These are phyloP conservation scores for Nycticorax nycticorax DNA, from an alignment of 2,113 vertebrate species.

Conservation along the genomic window DNA sequence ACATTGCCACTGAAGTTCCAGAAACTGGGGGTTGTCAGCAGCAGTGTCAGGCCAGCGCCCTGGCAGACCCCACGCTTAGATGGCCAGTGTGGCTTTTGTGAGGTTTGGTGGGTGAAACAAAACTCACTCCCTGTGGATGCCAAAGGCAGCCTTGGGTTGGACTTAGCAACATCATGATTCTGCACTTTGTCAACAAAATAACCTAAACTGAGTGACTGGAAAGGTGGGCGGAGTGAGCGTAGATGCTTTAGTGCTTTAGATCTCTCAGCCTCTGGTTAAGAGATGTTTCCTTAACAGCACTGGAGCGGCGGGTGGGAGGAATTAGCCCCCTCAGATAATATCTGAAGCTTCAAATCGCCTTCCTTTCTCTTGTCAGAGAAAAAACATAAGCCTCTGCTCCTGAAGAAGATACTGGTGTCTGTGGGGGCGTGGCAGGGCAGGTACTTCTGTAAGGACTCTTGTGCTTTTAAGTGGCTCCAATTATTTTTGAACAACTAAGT, in stretches of 20 bases:
- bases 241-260: not conserved
- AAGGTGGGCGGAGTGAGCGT: not conserved
- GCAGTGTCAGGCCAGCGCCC: rapidly evolving
- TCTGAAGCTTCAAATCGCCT: not conserved
- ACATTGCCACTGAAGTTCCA: not conserved
- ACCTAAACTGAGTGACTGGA: not conserved
- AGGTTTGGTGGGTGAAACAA: not conserved
- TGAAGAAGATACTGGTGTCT: not conserved
- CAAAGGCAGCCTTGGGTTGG: not conserved
- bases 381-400: not conserved
- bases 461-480: slow-evolving; percentile 47
- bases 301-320: not conserved
- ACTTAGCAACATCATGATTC: not conserved
- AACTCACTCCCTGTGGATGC: not conserved
- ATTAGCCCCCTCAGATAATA: not conserved
- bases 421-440: not conserved
- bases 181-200: not conserved
- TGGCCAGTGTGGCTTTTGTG: not conserved
- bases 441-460: slow-evolving; percentile 1
- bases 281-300: not conserved
- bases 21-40: not conserved
- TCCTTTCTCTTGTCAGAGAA: not conserved
- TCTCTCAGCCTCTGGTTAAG: not conserved
- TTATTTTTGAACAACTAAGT: slow-evolving; percentile 44
- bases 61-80: rapidly evolving